Conservation (phyloP, 2,888 invertebrate species). For the Apamea epomidion region DNA sequence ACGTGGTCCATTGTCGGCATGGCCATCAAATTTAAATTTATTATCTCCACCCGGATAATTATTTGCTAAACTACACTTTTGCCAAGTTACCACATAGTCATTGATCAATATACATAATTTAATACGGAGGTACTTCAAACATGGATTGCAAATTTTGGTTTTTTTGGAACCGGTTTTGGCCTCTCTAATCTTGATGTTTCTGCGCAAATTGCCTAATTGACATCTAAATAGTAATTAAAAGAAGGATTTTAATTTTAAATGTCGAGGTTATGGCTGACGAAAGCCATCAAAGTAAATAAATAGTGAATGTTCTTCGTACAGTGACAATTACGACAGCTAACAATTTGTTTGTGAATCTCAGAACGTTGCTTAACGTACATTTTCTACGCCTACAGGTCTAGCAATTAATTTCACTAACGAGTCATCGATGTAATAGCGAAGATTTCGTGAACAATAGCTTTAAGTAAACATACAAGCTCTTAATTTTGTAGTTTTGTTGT, state of each 20-base stretch:
- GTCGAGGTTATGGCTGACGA: constrained; percentile 42
- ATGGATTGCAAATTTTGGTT: constrained; percentile 53
- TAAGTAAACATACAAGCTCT: constrained; percentile 5
- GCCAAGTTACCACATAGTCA: constrained; percentile 53
- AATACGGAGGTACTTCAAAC: constrained; percentile 34
- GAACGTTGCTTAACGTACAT: background rate
- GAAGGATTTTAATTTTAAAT: constrained; percentile 13
- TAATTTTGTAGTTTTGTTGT: background rate
- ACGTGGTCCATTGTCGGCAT: constrained; percentile 58
- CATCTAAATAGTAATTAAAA: constrained; percentile 28
- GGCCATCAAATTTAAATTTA: constrained; percentile 63
- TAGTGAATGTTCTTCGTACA: constrained; percentile 28
- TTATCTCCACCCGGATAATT: constrained; percentile 62
- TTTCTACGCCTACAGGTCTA: constrained; percentile 8
- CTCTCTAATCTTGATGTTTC: constrained; percentile 44
- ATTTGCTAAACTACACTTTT: constrained; percentile 63
- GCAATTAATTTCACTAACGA: constrained; percentile 19
- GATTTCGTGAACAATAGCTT: constrained; percentile 13
- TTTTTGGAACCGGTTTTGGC: constrained; percentile 37
- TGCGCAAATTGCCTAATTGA: constrained; percentile 44
- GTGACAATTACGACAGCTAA: constrained; percentile 20
- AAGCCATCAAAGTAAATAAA: constrained; percentile 28
- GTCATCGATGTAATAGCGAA: constrained; percentile 3
- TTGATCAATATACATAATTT: constrained; percentile 61
- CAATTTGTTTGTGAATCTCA: constrained; percentile 22